Base-by-base conservation (phyloP, 2,113 vertebrate species). In the Ivindomyrus marchei region DNA sequence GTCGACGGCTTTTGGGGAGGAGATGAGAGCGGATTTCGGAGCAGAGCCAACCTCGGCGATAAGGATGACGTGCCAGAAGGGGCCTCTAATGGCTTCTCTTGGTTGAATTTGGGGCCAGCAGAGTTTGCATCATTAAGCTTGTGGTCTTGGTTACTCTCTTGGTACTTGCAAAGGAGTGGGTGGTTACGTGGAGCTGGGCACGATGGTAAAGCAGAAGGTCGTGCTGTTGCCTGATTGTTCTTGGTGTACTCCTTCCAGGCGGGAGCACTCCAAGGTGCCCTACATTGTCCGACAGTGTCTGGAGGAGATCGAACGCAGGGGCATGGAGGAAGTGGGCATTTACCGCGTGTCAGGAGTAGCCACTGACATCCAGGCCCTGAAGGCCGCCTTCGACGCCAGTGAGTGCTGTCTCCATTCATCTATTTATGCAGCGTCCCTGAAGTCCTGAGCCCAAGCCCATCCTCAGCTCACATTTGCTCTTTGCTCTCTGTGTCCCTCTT, bases 311-410 rank as follows among this genome's bases (percentile, higher is more conserved):
- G 98, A 99, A 92, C 96, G 98, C 88, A 96, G 98, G 15, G 98
- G 98, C 3, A 97, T 99, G 97, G 98, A 99, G 95, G 98, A 99
- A 89, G 97, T 99, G 94, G 98, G 98, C 93, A 99, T 99, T 95
- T 99, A 99, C 94, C 94, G 98, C 0, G 98, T 99, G 62, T 99
- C 98, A 0, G 98, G 98, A 17, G 98, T 99, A 31, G 98, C 98
- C 47, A 99, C 98, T 0, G 98, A 99, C 91, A 99, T 99, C 93
- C 98, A 99, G 90, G 97, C 97, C 1, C 92, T 99, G 94, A 99
- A 99, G 94, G 97, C 96, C 0, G 98, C 98, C 90, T 99, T 99
- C 87, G 98, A 99, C 93, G 96, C 97, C 94, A 99, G 98, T 99
- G 95, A 98, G 98, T 97, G 92, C 53, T 27, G 45, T 58, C 8